These are phyloP conservation scores for Plecturocebus donacophilus DNA, from an alignment of 2,113 vertebrate genomes.

Conservation along the genomic window DNA sequence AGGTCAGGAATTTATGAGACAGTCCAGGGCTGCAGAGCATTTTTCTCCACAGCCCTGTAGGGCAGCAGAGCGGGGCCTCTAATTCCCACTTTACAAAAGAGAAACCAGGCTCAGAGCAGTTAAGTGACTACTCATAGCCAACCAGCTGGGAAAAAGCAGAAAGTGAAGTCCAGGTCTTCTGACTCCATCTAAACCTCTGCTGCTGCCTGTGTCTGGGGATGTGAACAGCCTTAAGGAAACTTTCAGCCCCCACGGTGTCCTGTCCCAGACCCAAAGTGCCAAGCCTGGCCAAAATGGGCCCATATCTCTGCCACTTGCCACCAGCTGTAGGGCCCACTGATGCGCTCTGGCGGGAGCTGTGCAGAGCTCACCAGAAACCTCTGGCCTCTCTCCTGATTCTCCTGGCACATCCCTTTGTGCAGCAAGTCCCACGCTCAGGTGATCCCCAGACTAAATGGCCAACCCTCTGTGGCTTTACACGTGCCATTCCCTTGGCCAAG, in stretches of 20 bases:
- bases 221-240: background rate
- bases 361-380: background rate
- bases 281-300: background rate
- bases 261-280: background rate
- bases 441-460: background rate
- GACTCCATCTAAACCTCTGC: background rate
- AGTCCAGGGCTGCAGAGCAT: background rate
- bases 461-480: background rate
- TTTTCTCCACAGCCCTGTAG: slow-evolving; percentile 4
- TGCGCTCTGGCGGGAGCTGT: background rate
- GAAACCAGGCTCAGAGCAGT: background rate
- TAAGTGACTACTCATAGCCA: background rate
- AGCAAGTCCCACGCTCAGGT: background rate
- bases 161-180: background rate
- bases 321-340: background rate
- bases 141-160: background rate
- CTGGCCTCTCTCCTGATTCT: background rate
- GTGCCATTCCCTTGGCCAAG: background rate
- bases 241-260: no score
- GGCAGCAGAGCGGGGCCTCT: background rate
- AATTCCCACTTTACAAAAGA: background rate
- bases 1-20: background rate
- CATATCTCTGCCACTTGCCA: background rate
- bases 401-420: background rate
- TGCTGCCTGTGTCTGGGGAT: background rate